phyloP scores from a whole-genome alignment of 1,140 invertebrate species.

The Lordiphosa clarofinis region DNA sequence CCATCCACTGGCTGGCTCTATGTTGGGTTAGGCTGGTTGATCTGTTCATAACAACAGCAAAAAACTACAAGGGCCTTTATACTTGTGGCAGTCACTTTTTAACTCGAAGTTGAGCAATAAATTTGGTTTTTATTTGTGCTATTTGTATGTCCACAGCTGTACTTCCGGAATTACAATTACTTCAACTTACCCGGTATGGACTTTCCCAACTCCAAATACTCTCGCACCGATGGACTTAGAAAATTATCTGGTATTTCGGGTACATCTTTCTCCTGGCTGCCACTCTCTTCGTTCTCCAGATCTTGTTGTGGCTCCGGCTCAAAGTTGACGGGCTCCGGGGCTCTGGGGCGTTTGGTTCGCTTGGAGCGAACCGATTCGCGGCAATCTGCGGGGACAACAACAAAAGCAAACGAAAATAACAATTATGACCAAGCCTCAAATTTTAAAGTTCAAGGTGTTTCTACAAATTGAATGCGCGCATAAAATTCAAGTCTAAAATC shows the following conservation, averaged over 20 bases:
- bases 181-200: conserved; percentile 88
- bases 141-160: background rate
- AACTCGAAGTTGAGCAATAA: too few species aligned
- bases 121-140: too few species aligned
- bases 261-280: conserved; percentile 79
- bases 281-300: conserved; percentile 85
- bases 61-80: background rate
- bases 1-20: background rate
- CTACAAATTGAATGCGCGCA: too few species aligned
- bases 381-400: conserved; percentile 79
- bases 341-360: conserved; percentile 83
- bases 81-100: too few species aligned
- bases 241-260: conserved; percentile 87
- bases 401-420: conserved; percentile 18
- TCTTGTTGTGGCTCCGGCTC: conserved; percentile 85
- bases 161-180: background rate
- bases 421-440: conserved; percentile 36
- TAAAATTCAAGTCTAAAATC: too few species aligned
- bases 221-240: conserved; percentile 89
- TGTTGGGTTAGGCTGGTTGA: conserved; percentile 25
- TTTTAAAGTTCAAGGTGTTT: conserved; percentile 62
- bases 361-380: conserved; percentile 80
- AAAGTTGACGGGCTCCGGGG: conserved; percentile 82
- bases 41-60: conserved; percentile 22
- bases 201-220: conserved; percentile 91